Base-by-base conservation (phyloP, 2,113 vertebrate species). In the Chlorodrepanis virens region DNA sequence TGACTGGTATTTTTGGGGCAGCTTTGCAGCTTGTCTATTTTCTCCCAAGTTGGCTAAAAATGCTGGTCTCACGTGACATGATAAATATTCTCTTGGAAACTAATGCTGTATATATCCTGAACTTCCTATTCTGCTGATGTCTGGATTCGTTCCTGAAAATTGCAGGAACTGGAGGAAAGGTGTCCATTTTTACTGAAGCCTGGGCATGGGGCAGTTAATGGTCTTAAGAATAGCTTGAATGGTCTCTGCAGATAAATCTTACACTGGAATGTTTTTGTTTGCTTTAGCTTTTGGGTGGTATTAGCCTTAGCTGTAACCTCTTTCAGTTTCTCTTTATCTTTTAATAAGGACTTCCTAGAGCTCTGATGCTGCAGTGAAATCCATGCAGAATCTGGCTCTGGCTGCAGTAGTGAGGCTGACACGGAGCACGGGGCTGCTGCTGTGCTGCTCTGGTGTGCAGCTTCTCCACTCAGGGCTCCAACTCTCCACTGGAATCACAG, bases 21-120 rank as follows among this genome's bases (percentile, higher is more conserved):
- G 90, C 61, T 95, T 89, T 96, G 85, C 90, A 75, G 80, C 76
- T 92, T 81, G 69, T 89, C 86, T 97, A 6, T 92, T 95, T 97
- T 96, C 93, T 96, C 83, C 83, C 80, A 71, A 82, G 57, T 82
- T 89, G 92, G 69, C 96, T 96, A 96, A 96, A 96, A 96, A 81
- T 52, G 61, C 82, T 96, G 52, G 31, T 92, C 69, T 81, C n/a
- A 5, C 3, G 20, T 96, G 90, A 93, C 9, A 18, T 15, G 40
- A 84, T 74, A 90, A 94, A 89, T 89, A 92, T 53, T 87, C 72
- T 95, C 80, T 61, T 94, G 76, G 86, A 89, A 93, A 90, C 79
- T 2, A 7, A 18, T 78, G 77, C 79, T 11, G 21, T 50, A 42
- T 42, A 54, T 93, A 90, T 87, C 59, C 63, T 93, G 83, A 90